Evolutionary conservation across 2,888 invertebrate genomes (phyloP), one percentile per base, ranked within the genome.

Genomic region (Stenodera caucasica): DNA sequence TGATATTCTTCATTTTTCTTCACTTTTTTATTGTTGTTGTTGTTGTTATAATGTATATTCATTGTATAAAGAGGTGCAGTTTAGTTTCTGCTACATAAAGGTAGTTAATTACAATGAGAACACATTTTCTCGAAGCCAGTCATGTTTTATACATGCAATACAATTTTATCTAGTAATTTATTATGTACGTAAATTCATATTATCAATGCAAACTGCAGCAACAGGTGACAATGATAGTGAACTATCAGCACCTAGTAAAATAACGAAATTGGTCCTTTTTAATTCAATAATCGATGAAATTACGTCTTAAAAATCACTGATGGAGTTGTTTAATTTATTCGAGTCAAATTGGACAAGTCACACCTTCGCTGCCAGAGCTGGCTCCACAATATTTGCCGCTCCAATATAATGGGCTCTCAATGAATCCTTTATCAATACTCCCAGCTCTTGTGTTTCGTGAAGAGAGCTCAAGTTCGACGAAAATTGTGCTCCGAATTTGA

Each of bases 221-320:
- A 55, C 55, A 55, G 45, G 55, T 55, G 55, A 12, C 54, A 35
- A 54, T 23, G 29, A 12, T 12, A 12, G 5, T 12, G 1, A 12
- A 23, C 23, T 12, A 21, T 23, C 45, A n/a, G 2, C 11, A 45
- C 1, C 40, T 7, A 26, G 26, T 26, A 26, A 7, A 5, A 3
- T 3, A 26, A 26, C 26, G 7, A 26, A 26, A 26, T 26, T 26
- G n/a, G n/a, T n/a, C n/a, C n/a, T n/a, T n/a, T n/a, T n/a, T n/a
- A n/a, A n/a, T n/a, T n/a, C n/a, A n/a, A n/a, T n/a, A n/a, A n/a
- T n/a, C n/a, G n/a, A n/a, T n/a, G n/a, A n/a, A n/a, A n/a, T n/a
- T n/a, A n/a, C n/a, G n/a, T n/a, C n/a, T n/a, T n/a, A n/a, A n/a
- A n/a, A n/a, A n/a, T n/a, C 3, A 18, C 3, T 45, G 35, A 35